phyloP scores from a whole-genome alignment of 1,140 invertebrate genomes.

The Heliothis subflexa region DNA sequence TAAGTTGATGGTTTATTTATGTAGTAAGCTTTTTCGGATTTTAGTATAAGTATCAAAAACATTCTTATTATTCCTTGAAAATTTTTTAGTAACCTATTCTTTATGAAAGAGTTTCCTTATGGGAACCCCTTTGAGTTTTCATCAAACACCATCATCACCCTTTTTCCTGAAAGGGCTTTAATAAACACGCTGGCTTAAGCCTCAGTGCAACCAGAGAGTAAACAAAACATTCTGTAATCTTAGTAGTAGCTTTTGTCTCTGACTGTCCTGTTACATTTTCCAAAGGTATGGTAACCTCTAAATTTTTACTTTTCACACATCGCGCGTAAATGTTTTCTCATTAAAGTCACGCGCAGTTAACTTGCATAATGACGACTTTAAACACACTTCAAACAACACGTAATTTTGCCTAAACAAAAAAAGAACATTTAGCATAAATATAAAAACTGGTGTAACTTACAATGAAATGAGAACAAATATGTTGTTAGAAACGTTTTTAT shows the following conservation, averaged over 20 bases:
- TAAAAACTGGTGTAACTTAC: slow-evolving; percentile 4
- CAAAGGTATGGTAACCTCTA: neutral
- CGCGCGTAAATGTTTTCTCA: slow-evolving; percentile 26
- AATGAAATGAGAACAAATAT: slow-evolving; percentile 2
- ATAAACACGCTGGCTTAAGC: too few relatives aligned
- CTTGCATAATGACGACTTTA: slow-evolving; percentile 10
- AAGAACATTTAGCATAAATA: slow-evolving; percentile 23
- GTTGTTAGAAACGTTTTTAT: neutral
- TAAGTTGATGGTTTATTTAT: too few relatives aligned
- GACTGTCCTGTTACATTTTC: neutral
- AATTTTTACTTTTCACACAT: slow-evolving; percentile 10
- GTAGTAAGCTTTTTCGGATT: neutral
- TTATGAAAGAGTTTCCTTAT: too few relatives aligned
- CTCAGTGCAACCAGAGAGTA: too few relatives aligned
- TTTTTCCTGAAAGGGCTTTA: too few relatives aligned
- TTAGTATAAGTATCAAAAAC: neutral
- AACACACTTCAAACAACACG: neutral
- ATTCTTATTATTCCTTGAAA: too few relatives aligned
- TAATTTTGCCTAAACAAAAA: slow-evolving; percentile 11
- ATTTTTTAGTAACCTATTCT: too few relatives aligned
- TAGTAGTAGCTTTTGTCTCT: too few relatives aligned
- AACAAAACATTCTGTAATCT: too few relatives aligned
- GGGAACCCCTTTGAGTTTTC: neutral
- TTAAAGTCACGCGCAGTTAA: slow-evolving; percentile 7
- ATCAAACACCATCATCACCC: neutral